These are phyloP conservation scores for Trichosurus vulpecula DNA, from an alignment of 2,797 vertebrate species.

Conservation along the genomic window DNA sequence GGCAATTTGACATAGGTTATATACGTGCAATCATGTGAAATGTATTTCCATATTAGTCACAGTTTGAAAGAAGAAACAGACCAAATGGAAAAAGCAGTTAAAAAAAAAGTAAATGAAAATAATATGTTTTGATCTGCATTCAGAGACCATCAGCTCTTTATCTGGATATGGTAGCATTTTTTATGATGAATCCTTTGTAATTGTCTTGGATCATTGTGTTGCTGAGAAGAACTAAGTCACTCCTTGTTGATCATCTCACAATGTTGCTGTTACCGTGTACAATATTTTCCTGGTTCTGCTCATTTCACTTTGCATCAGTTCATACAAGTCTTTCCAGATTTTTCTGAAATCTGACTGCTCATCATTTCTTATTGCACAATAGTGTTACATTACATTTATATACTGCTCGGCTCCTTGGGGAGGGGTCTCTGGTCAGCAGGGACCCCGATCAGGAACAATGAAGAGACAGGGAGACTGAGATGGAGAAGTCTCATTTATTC, in stretches of 20 bases:
- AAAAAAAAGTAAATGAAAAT: not conserved
- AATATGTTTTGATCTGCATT: not conserved
- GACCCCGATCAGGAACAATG: too few species aligned
- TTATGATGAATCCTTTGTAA: not conserved
- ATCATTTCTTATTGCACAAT: not conserved
- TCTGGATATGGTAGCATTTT: not conserved
- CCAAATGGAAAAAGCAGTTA: not conserved
- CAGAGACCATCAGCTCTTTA: not conserved
- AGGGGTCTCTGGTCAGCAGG: too few species aligned
- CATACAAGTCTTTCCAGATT: not conserved
- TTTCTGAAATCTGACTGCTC: not conserved
- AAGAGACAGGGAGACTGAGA: too few species aligned
- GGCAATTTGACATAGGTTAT: not conserved
- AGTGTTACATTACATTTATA: not conserved
- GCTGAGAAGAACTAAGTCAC: not conserved
- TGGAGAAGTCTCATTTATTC: too few species aligned
- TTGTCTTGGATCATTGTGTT: not conserved
- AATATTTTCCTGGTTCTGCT: not conserved
- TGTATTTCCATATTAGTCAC: not conserved
- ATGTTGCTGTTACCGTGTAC: not conserved
- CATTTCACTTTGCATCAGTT: not conserved
- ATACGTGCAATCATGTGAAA: not conserved
- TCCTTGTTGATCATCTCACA: not conserved
- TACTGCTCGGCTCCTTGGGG: too few species aligned
- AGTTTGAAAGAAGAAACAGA: not conserved